phyloP scores from a whole-genome alignment of 2,888 invertebrate genomes.

The Halictus ligatus region DNA sequence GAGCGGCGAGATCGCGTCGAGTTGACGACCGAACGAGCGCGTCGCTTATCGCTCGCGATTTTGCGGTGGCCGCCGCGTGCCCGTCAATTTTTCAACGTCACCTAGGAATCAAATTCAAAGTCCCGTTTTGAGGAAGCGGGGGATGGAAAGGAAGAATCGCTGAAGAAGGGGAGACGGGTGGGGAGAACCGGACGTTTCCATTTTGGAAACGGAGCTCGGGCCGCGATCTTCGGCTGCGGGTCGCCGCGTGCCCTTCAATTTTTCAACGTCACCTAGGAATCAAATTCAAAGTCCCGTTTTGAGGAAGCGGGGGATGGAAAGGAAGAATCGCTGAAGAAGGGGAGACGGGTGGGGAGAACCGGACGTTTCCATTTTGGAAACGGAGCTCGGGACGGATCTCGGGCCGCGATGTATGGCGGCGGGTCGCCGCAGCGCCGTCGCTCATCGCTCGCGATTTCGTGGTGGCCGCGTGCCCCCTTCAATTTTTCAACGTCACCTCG shows the following conservation, averaged over 20 bases:
- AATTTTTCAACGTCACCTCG: conserved; percentile 38
- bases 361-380: conserved; percentile 69
- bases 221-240: conserved; percentile 60
- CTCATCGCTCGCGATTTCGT: conserved; percentile 46
- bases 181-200: conserved; percentile 54
- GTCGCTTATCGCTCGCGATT: conserved; percentile 44
- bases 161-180: not conserved
- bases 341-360: not conserved
- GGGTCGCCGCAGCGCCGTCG: not conserved
- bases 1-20: conserved; percentile 17
- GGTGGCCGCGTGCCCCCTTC: conserved; percentile 3
- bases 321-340: not conserved
- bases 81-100: conserved; percentile 43
- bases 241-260: conserved; percentile 25
- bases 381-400: conserved; percentile 60
- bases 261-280: conserved; percentile 24
- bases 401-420: conserved; percentile 61
- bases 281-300: not conserved
- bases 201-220: conserved; percentile 66
- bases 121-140: not conserved
- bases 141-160: not conserved
- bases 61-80: not conserved
- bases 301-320: not conserved
- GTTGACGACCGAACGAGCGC: conserved; percentile 3
- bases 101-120: not conserved